Evolutionary conservation across 2,888 invertebrate species (phyloP).

Genomic region (Trachelus iudaicus): DNA sequence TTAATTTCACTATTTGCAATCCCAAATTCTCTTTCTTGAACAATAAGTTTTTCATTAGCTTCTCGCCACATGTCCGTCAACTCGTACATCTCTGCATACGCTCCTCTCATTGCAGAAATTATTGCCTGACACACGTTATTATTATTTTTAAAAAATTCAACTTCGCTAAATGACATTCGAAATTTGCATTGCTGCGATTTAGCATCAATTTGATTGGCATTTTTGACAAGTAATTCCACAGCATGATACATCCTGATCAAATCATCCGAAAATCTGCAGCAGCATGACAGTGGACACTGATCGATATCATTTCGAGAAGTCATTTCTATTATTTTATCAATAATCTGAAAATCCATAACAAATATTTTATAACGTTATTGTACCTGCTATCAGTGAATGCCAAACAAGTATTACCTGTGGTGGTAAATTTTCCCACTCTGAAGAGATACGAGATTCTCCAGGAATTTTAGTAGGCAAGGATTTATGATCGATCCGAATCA

Average conservation of each 20-base stretch:
- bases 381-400: too few species aligned
- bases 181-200: conserved; percentile 14
- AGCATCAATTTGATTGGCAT: conserved; percentile 11
- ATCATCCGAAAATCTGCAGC: conserved; percentile 20
- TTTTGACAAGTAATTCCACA: conserved; percentile 12
- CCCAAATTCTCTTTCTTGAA: conserved; percentile 20
- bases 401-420: too few species aligned
- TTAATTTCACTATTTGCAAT: background rate
- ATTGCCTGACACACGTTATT: conserved; percentile 22
- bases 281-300: conserved; percentile 21
- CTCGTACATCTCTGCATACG: conserved; percentile 22
- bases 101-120: conserved; percentile 19
- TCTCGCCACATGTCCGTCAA: conserved; percentile 30
- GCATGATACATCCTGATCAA: conserved; percentile 23
- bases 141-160: conserved; percentile 23
- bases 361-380: too few species aligned
- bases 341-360: background rate
- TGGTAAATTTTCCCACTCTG: too few species aligned
- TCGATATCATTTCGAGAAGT: too few species aligned
- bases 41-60: conserved; percentile 23
- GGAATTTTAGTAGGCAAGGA: too few species aligned
- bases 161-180: conserved; percentile 29
- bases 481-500: too few species aligned
- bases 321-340: too few species aligned
- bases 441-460: too few species aligned